These are phyloP conservation scores for Papilio elwesi DNA, from an alignment of 2,888 invertebrate species.

Conservation along the genomic window DNA sequence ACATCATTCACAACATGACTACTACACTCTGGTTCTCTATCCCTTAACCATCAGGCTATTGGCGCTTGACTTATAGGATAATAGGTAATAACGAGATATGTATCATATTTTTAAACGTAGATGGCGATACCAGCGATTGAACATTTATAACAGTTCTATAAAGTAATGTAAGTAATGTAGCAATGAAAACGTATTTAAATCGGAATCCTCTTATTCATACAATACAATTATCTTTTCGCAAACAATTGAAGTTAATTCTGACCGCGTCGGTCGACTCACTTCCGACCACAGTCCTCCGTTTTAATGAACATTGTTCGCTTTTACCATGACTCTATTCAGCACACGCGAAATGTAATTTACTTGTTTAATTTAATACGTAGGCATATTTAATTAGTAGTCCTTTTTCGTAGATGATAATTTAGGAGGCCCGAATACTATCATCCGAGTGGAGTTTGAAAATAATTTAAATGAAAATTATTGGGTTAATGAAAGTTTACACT, in stretches of 20 bases:
- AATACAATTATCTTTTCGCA: slow-evolving; percentile 18
- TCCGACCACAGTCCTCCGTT: slow-evolving; percentile 23
- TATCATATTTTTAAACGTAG: too few relatives aligned
- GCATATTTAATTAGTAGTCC: background rate
- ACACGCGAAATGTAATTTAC: slow-evolving; percentile 1
- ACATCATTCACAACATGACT: too few relatives aligned
- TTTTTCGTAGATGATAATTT: background rate
- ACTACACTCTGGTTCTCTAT: too few relatives aligned
- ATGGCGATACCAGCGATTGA: too few relatives aligned
- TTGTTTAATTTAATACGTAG: background rate
- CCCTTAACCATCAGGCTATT: too few relatives aligned
- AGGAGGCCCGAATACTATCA: background rate
- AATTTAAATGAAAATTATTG: background rate
- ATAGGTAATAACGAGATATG: too few relatives aligned
- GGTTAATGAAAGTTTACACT: too few relatives aligned
- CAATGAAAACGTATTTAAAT: background rate
- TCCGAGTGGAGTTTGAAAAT: background rate
- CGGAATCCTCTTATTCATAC: background rate
- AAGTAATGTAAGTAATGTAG: too few relatives aligned
- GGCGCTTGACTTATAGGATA: too few relatives aligned
- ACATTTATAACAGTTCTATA: too few relatives aligned
- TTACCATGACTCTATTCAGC: background rate
- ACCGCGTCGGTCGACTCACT: slow-evolving; percentile 10
- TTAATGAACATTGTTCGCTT: slow-evolving; percentile 25
- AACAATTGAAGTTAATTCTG: slow-evolving; percentile 18